A percentile compares a stretch with the other conserved stretches of the same genome.
These are phyloP conservation scores for Venusia cambrica DNA, from an alignment of 2,888 invertebrate species.

Conservation along the genomic window DNA sequence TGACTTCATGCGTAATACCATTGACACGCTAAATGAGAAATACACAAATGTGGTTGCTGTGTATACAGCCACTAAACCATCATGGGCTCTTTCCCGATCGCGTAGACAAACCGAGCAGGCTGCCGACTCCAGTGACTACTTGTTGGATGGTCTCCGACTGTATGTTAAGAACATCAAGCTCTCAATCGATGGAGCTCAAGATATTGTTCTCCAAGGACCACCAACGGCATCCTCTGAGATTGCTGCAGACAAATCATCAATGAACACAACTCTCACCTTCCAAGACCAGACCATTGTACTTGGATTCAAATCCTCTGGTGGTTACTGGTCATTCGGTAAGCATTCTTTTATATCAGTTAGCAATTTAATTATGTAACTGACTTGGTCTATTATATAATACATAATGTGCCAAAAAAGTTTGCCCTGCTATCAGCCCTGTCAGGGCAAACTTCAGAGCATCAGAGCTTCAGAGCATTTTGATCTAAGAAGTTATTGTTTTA, in stretches of 20 bases:
- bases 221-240: slow-evolving; percentile 21
- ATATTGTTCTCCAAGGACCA: slow-evolving; percentile 1
- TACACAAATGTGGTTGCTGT: slow-evolving; percentile 75
- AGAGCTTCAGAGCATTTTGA: no score
- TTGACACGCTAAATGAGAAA: slow-evolving; percentile 64
- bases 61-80: slow-evolving; percentile 81
- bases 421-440: no score
- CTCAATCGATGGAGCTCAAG: slow-evolving; percentile 6
- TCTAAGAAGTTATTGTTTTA: no score
- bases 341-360: no score
- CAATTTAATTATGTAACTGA: no score
- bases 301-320: slow-evolving; percentile 45
- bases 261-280: slow-evolving; percentile 46
- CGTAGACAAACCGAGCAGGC: slow-evolving; percentile 47
- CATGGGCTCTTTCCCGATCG: slow-evolving; percentile 60
- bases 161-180: slow-evolving; percentile 35
- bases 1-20: slow-evolving; percentile 78
- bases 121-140: slow-evolving; percentile 20
- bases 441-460: no score
- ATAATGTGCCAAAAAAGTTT: no score
- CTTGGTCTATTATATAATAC: no score
- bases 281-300: slow-evolving; percentile 42
- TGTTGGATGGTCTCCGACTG: slow-evolving; percentile 46
- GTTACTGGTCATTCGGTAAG: slow-evolving; percentile 72
- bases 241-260: slow-evolving; percentile 23